Evolutionary conservation across 2,797 vertebrate genomes (phyloP).

Genomic region (Tokudaia muenninki): DNA sequence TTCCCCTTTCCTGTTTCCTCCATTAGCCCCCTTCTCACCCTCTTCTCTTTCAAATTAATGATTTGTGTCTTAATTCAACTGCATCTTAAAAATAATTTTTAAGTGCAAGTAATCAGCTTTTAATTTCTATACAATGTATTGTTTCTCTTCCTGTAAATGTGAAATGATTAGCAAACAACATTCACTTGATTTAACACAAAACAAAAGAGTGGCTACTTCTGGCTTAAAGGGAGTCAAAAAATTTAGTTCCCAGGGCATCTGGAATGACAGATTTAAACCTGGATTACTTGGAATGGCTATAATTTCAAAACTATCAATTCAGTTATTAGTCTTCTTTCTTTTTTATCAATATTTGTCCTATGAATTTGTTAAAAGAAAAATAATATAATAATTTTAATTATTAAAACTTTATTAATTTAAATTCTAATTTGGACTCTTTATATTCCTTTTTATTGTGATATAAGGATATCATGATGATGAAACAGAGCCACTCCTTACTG

Average conservation of each 20-base stretch:
- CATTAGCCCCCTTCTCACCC: too few species aligned
- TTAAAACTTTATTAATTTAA: neutral
- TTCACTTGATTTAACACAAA: neutral
- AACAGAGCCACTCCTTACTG: neutral
- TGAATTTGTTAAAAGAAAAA: neutral
- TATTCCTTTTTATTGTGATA: neutral
- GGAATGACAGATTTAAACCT: neutral
- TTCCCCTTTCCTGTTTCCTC: too few species aligned
- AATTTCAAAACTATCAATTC: neutral
- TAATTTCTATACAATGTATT: neutral
- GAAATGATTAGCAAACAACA: neutral
- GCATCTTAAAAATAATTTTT: neutral
- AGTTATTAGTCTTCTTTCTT: neutral
- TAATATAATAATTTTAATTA: neutral
- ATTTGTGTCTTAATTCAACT: neutral
- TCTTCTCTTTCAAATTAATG: neutral
- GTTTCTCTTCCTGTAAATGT: neutral
- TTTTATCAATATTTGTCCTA: neutral
- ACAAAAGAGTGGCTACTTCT: neutral
- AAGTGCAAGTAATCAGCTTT: neutral
- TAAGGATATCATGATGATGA: neutral
- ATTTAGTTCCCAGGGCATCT: neutral
- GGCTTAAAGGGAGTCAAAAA: too few species aligned
- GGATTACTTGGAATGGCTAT: neutral
- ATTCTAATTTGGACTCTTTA: neutral